phyloP scores from a whole-genome alignment of 2,888 invertebrate species.

The Parnassius orleans region DNA sequence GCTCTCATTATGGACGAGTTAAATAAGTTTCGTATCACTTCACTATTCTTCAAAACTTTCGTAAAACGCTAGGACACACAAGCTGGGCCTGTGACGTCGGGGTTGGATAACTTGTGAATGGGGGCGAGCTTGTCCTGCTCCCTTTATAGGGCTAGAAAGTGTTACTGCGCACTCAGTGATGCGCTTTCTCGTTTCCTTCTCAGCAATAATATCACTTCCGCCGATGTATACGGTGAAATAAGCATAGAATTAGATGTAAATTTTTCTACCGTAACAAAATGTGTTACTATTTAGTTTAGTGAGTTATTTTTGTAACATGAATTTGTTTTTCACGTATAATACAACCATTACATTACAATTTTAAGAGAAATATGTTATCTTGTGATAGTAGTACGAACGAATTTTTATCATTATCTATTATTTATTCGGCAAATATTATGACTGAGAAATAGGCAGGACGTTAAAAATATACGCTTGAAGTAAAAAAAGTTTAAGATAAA shows the following conservation, averaged over 20 bases:
- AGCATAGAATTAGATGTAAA: no score
- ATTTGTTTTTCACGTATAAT: slow-evolving; percentile 15
- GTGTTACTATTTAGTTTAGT: no score
- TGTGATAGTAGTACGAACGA: slow-evolving; percentile 58
- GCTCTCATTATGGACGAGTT: slow-evolving; percentile 54
- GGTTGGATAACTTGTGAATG: slow-evolving; percentile 65
- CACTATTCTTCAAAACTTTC: slow-evolving; percentile 51
- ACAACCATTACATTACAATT: slow-evolving; percentile 38
- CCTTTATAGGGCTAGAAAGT: slow-evolving; percentile 64
- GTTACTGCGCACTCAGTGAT: slow-evolving; percentile 69
- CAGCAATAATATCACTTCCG: slow-evolving; percentile 31
- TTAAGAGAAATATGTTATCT: slow-evolving; percentile 52
- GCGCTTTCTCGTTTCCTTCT: slow-evolving; percentile 51
- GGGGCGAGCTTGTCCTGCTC: slow-evolving; percentile 51
- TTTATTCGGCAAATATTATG: slow-evolving; percentile 67
- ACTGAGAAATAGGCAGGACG: not conserved
- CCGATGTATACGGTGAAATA: not conserved
- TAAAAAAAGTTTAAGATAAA: not conserved
- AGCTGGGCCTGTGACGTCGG: slow-evolving; percentile 50
- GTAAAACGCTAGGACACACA: slow-evolving; percentile 32
- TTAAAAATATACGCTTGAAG: not conserved
- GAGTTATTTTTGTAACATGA: not conserved
- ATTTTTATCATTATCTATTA: slow-evolving; percentile 53
- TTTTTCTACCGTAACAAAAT: no score
- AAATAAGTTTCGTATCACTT: slow-evolving; percentile 47